A percentile compares a stretch with the other conserved stretches of the same genome.
phyloP scores from a whole-genome alignment of 2,888 invertebrate genomes.

The Monoplex corrugatus region DNA sequence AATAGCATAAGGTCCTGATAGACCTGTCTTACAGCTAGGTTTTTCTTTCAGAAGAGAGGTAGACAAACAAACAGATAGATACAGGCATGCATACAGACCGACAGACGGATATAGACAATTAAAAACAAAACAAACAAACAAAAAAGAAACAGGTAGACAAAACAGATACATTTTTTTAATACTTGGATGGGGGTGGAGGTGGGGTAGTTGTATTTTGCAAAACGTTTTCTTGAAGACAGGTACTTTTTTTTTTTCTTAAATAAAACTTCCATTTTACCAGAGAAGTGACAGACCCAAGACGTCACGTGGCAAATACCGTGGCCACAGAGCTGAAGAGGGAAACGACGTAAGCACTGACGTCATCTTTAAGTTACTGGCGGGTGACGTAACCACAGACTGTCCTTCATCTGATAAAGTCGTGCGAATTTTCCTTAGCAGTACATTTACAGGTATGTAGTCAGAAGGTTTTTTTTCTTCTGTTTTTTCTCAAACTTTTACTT shows the following conservation, averaged over 20 bases:
- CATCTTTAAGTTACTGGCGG: slow-evolving; percentile 50
- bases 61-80: too few relatives aligned
- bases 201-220: not conserved
- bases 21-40: too few relatives aligned
- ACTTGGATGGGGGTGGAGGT: not conserved
- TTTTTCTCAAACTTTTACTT: too few relatives aligned
- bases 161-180: too few relatives aligned
- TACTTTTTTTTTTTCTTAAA: not conserved
- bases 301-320: not conserved
- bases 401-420: slow-evolving; percentile 70
- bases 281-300: not conserved
- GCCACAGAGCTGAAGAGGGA: not conserved
- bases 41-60: too few relatives aligned
- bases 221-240: not conserved
- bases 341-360: slow-evolving; percentile 18
- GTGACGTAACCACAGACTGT: slow-evolving; percentile 65
- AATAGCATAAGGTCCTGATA: too few relatives aligned
- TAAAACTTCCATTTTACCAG: too few relatives aligned
- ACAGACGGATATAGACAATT: too few relatives aligned
- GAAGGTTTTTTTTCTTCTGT: too few relatives aligned
- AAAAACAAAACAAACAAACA: too few relatives aligned
- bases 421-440: slow-evolving; percentile 76
- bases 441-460: slow-evolving; percentile 73
- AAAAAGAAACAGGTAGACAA: too few relatives aligned
- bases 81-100: too few relatives aligned